A percentile compares a stretch with the other conserved stretches of the same genome.
Evolutionary conservation across 2,113 vertebrate genomes (phyloP).

Genomic region (Xiphias gladius): DNA sequence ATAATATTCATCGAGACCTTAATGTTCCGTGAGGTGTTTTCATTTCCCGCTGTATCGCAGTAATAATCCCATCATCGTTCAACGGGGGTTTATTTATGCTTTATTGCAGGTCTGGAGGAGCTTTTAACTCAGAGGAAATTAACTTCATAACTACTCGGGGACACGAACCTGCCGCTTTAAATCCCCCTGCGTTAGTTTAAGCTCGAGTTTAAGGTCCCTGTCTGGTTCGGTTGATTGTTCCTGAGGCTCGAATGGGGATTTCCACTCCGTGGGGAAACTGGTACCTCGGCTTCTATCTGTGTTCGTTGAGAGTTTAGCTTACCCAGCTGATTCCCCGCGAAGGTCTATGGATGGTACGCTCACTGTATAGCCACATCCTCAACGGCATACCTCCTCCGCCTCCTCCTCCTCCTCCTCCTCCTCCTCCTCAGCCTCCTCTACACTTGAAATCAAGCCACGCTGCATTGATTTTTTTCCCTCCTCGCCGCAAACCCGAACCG

Average conservation of each 20-base stretch:
- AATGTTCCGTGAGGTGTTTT: neutral
- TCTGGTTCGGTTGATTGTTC: neutral
- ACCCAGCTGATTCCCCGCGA: constrained; percentile 34
- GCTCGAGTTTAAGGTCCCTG: neutral
- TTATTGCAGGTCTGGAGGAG: constrained; percentile 29
- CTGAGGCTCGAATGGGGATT: neutral
- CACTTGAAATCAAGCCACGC: constrained; percentile 64
- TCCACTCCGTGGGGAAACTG: neutral
- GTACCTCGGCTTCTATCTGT: neutral
- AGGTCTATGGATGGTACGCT: constrained; percentile 65
- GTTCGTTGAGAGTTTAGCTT: constrained; percentile 35
- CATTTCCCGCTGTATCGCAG: constrained; percentile 63
- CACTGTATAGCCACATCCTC: constrained; percentile 69
- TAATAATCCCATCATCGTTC: constrained; percentile 31
- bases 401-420: constrained; percentile 35
- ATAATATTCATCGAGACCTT: neutral
- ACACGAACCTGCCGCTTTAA: neutral
- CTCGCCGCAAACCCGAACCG: constrained; percentile 55
- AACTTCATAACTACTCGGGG: constrained; percentile 39
- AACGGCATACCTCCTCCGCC: constrained; percentile 63
- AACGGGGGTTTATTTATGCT: constrained; percentile 39
- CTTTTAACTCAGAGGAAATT: constrained; percentile 59
- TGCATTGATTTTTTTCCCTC: constrained; percentile 62
- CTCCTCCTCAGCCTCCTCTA: constrained; percentile 32
- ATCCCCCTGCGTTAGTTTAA: neutral